Base-by-base conservation (phyloP, 2,888 invertebrate species). In the Terebella lapidaria region DNA sequence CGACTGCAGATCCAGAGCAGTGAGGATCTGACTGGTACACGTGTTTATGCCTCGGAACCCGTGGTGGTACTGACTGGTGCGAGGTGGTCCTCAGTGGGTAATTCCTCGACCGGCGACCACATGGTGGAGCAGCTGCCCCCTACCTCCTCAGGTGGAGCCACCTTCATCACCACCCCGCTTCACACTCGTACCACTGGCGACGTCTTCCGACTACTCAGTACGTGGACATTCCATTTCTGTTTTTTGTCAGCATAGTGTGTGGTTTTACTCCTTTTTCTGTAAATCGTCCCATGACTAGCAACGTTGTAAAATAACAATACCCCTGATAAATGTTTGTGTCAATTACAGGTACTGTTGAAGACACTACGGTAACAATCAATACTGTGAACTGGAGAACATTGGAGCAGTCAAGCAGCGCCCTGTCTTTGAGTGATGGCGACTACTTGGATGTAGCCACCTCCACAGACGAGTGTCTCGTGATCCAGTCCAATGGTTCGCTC, bases 21-120 rank as follows among this genome's bases (percentile, higher is more conserved):
- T 4, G 64, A 68, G 1, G 75, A 75, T 59, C 62, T 73, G 42
- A 72, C 74, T 1, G 74, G 72, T 4, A 67, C 70, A 1, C 59
- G 67, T 55, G 60, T 74, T 18, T 54, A 56, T 0, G 60, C 71
- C 25, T 62, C 63, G 53, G 70, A 72, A 56, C 67, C 66, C 1
- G 58, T 75, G 2, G 61, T 68, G 2, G 70, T 71, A 4, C 66
- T 73, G 30, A 66, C 69, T n/a, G 74, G 74, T n/a, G 70, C 71
- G 54, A 58, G 56, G 45, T 69, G 71, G 58, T 67, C 71, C 1
- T 64, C 65, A 22, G 69, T 74, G 0, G 60, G 57, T 2, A 62
- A 57, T 63, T 42, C 58, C 54, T 47, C 56, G 63, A 66, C 54
- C 55, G 61, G 66, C 3, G 74, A 74, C 58, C 74, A 74, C 58